Evolutionary conservation across 2,113 vertebrate species (phyloP).

Genomic region (Gasterosteus aculeatus): DNA sequence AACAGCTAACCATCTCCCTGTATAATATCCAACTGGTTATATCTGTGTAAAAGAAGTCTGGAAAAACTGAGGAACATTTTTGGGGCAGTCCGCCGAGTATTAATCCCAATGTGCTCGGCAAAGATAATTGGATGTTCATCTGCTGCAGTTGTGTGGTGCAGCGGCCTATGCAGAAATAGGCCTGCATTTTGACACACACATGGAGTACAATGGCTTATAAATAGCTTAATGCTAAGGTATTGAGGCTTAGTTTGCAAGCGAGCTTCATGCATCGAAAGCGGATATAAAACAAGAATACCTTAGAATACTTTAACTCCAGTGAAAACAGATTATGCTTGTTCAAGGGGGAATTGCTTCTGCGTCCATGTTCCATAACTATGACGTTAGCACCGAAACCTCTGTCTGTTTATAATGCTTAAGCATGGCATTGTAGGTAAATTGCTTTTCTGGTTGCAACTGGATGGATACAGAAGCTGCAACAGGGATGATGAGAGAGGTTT

Average conservation of each 20-base stretch:
- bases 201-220: conserved; percentile 17
- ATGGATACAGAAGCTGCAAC: neutral
- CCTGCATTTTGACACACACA: conserved; percentile 16
- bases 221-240: conserved; percentile 9
- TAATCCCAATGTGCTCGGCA: conserved; percentile 53
- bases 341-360: neutral
- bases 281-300: neutral
- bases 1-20: conserved; percentile 29
- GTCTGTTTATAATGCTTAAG: neutral
- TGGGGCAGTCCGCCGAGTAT: conserved; percentile 17
- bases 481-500: neutral
- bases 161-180: neutral
- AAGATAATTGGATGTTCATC: conserved; percentile 67
- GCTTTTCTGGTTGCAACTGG: neutral
- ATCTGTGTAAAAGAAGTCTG: conserved; percentile 44
- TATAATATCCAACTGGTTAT: conserved; percentile 41
- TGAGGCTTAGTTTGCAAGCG: conserved; percentile 3
- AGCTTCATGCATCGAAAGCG: conserved; percentile 11
- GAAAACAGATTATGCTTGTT: neutral
- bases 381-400: neutral
- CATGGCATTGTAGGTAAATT: neutral
- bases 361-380: conserved; percentile 11
- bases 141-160: conserved; percentile 14
- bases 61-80: conserved; percentile 44
- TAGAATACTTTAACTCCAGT: neutral